A percentile compares a stretch with the other conserved stretches of the same genome.
These are phyloP conservation scores for Drosophila tsacasi DNA, from an alignment of 1,140 invertebrate genomes.

Conservation along the genomic window DNA sequence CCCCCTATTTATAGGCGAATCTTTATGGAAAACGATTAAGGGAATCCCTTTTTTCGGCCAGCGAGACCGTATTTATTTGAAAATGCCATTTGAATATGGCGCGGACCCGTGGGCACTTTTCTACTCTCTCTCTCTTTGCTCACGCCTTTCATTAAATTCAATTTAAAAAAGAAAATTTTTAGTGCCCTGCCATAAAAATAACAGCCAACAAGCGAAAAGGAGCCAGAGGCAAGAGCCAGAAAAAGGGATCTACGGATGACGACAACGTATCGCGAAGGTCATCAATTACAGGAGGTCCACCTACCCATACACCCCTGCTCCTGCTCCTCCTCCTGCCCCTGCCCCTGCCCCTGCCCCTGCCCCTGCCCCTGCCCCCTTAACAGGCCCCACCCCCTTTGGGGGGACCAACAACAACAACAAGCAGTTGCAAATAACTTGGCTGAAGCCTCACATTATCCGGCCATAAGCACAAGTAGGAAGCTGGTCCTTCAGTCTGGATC, in stretches of 20 bases:
- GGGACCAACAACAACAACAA: constrained; percentile 19
- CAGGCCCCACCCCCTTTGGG: constrained; percentile 11
- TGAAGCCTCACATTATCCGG: constrained; percentile 78
- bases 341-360: constrained; percentile 35
- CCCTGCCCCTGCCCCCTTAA: constrained; percentile 32
- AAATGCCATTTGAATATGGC: constrained; percentile 78
- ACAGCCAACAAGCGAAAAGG: constrained; percentile 40
- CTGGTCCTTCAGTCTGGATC: constrained; percentile 57
- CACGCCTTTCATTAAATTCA: constrained; percentile 82
- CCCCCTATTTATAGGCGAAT: constrained; percentile 12
- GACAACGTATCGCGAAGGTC: constrained; percentile 78
- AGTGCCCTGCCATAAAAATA: constrained; percentile 78
- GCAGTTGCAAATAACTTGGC: constrained; percentile 81
- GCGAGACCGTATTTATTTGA: constrained; percentile 53
- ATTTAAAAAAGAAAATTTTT: constrained; percentile 78
- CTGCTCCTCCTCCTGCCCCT: not conserved
- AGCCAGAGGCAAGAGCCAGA: constrained; percentile 23
- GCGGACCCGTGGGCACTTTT: constrained; percentile 47
- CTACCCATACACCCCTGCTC: constrained; percentile 49
- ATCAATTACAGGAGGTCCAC: constrained; percentile 75
- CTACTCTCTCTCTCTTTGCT: constrained; percentile 25
- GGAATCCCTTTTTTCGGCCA: constrained; percentile 48
- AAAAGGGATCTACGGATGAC: constrained; percentile 64
- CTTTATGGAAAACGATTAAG: constrained; percentile 27
- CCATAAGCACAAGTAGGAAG: constrained; percentile 79